Evolutionary conservation across 2,797 vertebrate species (phyloP), one percentile per base, ranked within the genome.

Genomic region (Lithobates pipiens): DNA sequence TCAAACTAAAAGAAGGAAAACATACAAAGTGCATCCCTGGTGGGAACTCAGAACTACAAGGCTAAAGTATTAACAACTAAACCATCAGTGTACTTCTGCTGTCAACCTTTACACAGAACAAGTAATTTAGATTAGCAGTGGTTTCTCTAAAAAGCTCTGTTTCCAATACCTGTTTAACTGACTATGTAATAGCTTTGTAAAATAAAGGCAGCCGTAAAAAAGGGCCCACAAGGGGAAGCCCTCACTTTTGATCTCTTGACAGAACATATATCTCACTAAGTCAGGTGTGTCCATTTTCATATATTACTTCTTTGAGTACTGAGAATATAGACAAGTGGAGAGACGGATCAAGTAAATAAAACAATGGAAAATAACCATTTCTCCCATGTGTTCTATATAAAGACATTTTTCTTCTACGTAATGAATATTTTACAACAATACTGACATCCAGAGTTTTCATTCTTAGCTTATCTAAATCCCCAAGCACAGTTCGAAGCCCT

Each of bases 401-500:
- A 73, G 82, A 68, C 23, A 83, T 36, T 44, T 57, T 50, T 72
- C 44, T 80, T 54, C 67, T 80, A n/a, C 27, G 1, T 10, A 76
- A 69, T 70, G 63, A 63, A 83, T 76, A 77, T 61, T 29, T 69
- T 84, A 69, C 68, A 34, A n/a, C 70, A 77, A 61, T 72, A 70
- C 77, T 76, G 27, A 73, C 61, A 71, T 77, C n/a, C 57, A 67
- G 29, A 61, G 54, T 75, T 76, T 75, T 50, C 44, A 71, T 71
- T 71, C 61, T 74, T 63, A 50, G 70, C 34, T 78, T 78, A 73
- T 84, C 68, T 78, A 73, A 78, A 85, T 79, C 39, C 83, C 21
- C 5, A 18, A 70, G 63, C 42, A 73, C 69, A 42, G 63, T 68
- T 78, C 54, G 29, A 25, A 74, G 44, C 23, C 54, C 29, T n/a